Conservation (phyloP, 2,113 vertebrate species). For the Seriola dumerili region DNA sequence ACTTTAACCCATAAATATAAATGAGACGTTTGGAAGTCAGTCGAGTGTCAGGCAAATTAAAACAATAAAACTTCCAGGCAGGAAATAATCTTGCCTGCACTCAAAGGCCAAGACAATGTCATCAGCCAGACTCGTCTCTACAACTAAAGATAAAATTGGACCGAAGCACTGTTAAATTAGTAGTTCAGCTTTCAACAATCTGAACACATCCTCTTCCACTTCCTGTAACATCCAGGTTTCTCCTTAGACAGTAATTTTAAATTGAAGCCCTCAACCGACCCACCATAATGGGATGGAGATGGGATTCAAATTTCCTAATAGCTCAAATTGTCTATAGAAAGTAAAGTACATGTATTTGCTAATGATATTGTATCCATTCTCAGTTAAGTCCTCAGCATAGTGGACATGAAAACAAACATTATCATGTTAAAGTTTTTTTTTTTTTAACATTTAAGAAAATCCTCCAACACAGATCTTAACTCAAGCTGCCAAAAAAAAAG, state of each 20-base stretch:
- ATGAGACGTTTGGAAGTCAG: background rate
- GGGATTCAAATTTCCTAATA: background rate
- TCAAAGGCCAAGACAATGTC: background rate
- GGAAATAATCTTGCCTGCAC: slow-evolving; percentile 47
- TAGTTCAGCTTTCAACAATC: background rate
- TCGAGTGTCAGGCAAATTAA: slow-evolving; percentile 51
- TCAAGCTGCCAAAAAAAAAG: slow-evolving; percentile 36
- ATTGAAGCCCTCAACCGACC: background rate
- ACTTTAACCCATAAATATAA: slow-evolving; percentile 5
- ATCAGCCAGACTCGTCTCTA: background rate
- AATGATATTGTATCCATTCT: background rate
- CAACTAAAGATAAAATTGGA: background rate
- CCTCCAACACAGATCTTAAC: slow-evolving; percentile 10
- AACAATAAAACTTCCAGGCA: slow-evolving; percentile 58
- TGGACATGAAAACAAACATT: background rate
- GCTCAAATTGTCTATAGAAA: background rate
- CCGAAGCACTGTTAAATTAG: background rate
- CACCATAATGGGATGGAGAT: background rate
- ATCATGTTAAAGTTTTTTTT: background rate
- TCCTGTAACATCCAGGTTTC: background rate
- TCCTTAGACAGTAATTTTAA: background rate
- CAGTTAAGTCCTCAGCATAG: background rate
- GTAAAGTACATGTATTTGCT: background rate
- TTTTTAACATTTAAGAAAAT: slow-evolving; percentile 12
- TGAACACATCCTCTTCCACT: background rate